Base-by-base conservation (phyloP, 2,888 invertebrate genomes). In the Drosophila meridionalis region DNA sequence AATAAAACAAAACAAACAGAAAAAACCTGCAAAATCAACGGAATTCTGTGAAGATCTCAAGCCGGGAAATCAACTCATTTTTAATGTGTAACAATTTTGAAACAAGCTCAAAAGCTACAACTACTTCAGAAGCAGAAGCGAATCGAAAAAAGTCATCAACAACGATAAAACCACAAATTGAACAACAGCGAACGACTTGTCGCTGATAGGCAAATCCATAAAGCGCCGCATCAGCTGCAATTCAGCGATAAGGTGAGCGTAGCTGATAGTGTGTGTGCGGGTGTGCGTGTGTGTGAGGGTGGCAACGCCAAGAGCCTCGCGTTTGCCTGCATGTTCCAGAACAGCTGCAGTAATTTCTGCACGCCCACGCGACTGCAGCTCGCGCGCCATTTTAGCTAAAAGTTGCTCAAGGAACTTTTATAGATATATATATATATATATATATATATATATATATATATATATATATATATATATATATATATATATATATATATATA, bases 191-290 rank as follows among this genome's bases (percentile, higher is more conserved):
- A 60, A 64, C 67, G 60, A 77, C 68, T 84, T 72, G 73, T 76
- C 76, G 76, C 85, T 81, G 78, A 85, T 78, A 76, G 64, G 63
- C 50, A 73, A 78, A 78, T 70, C 55, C 63, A 74, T 76, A 83
- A 80, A 83, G 69, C 67, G 69, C 70, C 62, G 79, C 76, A 84
- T 85, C 87, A 85, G 87, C 87, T 85, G 85, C 85, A 85, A 80
- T 87, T 81, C 65, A 77, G 79, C 85, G 85, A 85, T 85, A 87
- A 87, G 88, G 85, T 88, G 60, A 88, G 88, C 85, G 86, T 58
- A 34, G 58, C 50, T 60, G 42, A 45, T 36, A 32, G 32, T 50
- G 14, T 50, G 12, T n/a, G n/a, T 48, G 38, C 28, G 4, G 26
- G 12, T 32, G 38, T 26, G 34, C 48, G 50, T 36, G 61, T 1